These are phyloP conservation scores for Oasisia sp. DNA, from an alignment of 2,888 invertebrate species.

Conservation along the genomic window DNA sequence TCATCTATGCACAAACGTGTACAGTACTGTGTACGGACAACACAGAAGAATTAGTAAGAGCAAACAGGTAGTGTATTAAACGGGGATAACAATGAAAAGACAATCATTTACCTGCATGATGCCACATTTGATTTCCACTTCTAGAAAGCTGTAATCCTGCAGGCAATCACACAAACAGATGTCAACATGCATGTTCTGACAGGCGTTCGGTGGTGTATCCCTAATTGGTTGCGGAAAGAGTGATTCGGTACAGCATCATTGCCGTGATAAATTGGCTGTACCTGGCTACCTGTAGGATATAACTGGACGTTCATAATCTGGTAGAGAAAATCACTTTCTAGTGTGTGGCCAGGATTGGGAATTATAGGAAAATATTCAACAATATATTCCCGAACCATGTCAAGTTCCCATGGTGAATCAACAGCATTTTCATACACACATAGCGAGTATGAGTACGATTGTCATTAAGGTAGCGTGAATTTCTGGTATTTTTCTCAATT, in stretches of 20 bases:
- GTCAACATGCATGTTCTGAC: not conserved
- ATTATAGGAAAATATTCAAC: not conserved
- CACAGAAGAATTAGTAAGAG: not conserved
- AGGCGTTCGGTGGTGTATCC: not conserved
- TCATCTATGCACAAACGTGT: not conserved
- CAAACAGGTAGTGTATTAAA: not conserved
- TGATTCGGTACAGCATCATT: not conserved
- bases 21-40: not conserved
- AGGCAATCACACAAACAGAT: slow-evolving; percentile 53
- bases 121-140: slow-evolving; percentile 93
- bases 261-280: not conserved
- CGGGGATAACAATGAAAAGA: not conserved
- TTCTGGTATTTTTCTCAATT: too few relatives aligned
- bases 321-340: not conserved
- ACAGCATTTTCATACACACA: too few relatives aligned
- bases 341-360: not conserved
- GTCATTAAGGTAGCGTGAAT: too few relatives aligned
- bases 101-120: slow-evolving; percentile 81
- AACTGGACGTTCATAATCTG: not conserved
- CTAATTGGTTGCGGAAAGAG: not conserved
- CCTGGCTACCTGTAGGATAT: not conserved
- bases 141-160: slow-evolving; percentile 87
- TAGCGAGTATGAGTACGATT: too few relatives aligned
- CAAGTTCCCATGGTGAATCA: too few relatives aligned
- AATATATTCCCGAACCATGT: too few relatives aligned